A percentile compares a stretch with the other conserved stretches of the same genome.
These are phyloP conservation scores for Amblyjoppa proteus DNA, from an alignment of 2,888 invertebrate genomes.

Conservation along the genomic window DNA sequence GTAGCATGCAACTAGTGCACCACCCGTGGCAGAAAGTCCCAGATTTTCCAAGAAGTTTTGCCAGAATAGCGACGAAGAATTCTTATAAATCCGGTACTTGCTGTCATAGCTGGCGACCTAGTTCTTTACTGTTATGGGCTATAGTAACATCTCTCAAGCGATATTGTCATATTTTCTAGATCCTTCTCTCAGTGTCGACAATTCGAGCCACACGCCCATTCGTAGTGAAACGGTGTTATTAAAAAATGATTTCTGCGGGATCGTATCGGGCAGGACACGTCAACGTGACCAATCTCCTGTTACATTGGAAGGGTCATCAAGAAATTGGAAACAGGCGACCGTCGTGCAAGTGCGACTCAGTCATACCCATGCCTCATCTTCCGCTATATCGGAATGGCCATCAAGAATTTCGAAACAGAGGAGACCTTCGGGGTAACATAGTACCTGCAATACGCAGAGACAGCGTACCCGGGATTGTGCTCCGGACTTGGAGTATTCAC, in stretches of 20 bases:
- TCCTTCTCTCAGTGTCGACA: too few species aligned
- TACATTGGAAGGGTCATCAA: background rate
- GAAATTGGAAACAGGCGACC: conserved; percentile 4
- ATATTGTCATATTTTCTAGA: too few species aligned
- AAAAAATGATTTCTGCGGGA: background rate
- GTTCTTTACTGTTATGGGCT: too few species aligned
- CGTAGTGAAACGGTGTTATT: background rate
- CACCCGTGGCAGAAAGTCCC: too few species aligned
- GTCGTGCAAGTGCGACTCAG: background rate
- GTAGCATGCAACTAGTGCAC: too few species aligned
- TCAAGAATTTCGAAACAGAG: conserved; percentile 44
- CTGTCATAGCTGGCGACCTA: too few species aligned
- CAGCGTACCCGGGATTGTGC: conserved; percentile 37
- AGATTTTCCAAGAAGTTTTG: too few species aligned
- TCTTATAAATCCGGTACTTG: too few species aligned
- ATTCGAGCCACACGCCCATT: background rate
- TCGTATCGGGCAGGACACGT: background rate
- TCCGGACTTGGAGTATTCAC: conserved; percentile 56
- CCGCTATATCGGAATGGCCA: conserved; percentile 13
- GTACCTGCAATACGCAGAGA: conserved; percentile 40
- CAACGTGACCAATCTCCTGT: background rate
- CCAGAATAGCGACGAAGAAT: too few species aligned
- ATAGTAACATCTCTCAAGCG: too few species aligned
- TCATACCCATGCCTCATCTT: conserved; percentile 11
- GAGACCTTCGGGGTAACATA: conserved; percentile 43